Base-by-base conservation (phyloP, 2,888 invertebrate genomes). In the Apeira syringaria region DNA sequence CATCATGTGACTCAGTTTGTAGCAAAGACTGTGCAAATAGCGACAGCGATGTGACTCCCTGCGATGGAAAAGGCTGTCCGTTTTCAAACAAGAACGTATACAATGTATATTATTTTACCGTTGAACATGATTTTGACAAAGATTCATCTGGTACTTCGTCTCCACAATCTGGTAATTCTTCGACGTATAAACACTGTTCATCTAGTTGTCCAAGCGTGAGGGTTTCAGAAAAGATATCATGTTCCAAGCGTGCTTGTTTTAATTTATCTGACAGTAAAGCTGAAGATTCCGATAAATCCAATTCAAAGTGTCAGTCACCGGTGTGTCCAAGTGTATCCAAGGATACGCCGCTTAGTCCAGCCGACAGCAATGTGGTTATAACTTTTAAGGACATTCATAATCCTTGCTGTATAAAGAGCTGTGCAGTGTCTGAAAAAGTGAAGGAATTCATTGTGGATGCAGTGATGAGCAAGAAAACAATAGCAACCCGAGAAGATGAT, bases 71-170 rank as follows among this genome's bases (percentile, higher is more conserved):
- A 47, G 62, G 47, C 3, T 87, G 86, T 40, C 84, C 85, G 2
- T 74, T 59, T 49, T 42, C 22, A 7, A 64, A 59, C 37, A 53
- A 59, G 5, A 39, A 61, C 47, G 69, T 81, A 1, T 87, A 82
- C 47, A 55, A 80, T 30, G 80, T 89, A 1, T 86, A 72, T 59
- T 89, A 86, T 53, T 88, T 80, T 49, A 87, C 84, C 7, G 84
- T 89, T 1, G 77, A 83, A 64, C 66, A 80, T 50, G 77, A 80
- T 47, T 71, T 74, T 40, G 68, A 74, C 9, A 69, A 62, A 11
- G 11, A 15, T 4, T 17, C 25, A 7, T 3, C 27, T 39, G 41
- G 6, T 24, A 26, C 6, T 20, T 31, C 30, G 11, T 18, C 20
- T 1, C 2, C 7, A 20, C 2, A 7, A 7, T 20, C 20, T 7